Evolutionary conservation across 1,140 invertebrate species (phyloP).

Genomic region (Antheraea pernyi): DNA sequence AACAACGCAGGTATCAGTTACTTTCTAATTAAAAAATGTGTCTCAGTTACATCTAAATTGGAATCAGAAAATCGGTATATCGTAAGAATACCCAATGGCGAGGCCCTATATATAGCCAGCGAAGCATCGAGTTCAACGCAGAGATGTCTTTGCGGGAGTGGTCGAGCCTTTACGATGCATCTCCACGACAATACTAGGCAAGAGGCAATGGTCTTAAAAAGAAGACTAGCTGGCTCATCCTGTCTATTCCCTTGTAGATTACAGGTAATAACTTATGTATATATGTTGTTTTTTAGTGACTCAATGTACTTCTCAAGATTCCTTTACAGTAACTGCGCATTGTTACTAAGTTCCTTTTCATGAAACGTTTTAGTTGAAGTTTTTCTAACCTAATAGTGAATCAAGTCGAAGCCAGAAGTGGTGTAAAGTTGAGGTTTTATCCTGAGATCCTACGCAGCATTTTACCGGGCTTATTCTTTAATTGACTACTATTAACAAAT

Average conservation of each 20-base stretch:
- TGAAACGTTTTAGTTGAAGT: too few relatives aligned
- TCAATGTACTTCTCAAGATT: too few relatives aligned
- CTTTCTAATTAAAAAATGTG: neutral
- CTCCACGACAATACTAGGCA: conserved; percentile 83
- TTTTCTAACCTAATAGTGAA: too few relatives aligned
- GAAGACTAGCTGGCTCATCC: conserved; percentile 77
- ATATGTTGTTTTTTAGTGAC: too few relatives aligned
- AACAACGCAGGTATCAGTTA: too few relatives aligned
- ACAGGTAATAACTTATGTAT: conserved; percentile 44
- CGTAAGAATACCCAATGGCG: conserved; percentile 81
- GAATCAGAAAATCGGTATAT: conserved; percentile 84
- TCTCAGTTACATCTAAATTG: conserved; percentile 68
- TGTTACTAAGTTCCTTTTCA: too few relatives aligned
- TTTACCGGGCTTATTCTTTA: too few relatives aligned
- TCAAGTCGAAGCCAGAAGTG: too few relatives aligned
- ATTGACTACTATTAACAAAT: too few relatives aligned
- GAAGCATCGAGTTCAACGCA: conserved; percentile 80
- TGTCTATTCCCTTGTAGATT: conserved; percentile 71
- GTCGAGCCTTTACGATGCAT: conserved; percentile 80
- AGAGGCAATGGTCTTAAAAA: conserved; percentile 80
- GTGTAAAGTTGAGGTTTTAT: too few relatives aligned
- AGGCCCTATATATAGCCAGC: conserved; percentile 82
- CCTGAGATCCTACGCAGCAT: too few relatives aligned
- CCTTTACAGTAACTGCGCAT: too few relatives aligned
- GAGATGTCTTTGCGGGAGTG: conserved; percentile 80